A percentile compares a stretch with the other conserved stretches of the same genome.
phyloP scores from a whole-genome alignment of 2,888 invertebrate genomes.

The Platycnemis pennipes region DNA sequence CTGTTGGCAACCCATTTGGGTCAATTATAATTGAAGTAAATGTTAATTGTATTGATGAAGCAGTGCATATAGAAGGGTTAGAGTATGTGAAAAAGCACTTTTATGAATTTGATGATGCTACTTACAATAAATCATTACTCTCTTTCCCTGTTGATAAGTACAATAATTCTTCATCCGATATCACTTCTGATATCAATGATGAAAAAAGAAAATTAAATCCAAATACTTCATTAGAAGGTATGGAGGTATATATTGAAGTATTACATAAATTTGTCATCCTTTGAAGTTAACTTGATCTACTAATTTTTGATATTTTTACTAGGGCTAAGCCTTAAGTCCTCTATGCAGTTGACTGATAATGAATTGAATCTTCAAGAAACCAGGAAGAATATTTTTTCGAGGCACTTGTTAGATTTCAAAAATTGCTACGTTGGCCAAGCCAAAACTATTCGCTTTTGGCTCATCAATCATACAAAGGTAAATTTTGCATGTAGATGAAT shows the following conservation, averaged over 20 bases:
- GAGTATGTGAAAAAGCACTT: slow-evolving; percentile 14
- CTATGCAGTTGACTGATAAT: not conserved
- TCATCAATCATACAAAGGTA: slow-evolving; percentile 25
- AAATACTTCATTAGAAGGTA: not conserved
- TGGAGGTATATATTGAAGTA: not conserved
- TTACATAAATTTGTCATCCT: not conserved
- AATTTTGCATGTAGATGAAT: not conserved
- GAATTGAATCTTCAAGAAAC: not conserved
- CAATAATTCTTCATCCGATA: not conserved
- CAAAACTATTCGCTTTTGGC: not conserved
- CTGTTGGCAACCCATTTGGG: slow-evolving; percentile 18
- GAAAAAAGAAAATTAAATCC: not conserved
- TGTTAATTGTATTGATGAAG: not conserved
- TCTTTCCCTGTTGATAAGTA: not conserved
- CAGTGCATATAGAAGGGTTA: not conserved
- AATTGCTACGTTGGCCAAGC: not conserved
- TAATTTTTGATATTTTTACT: not conserved
- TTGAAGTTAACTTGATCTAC: not conserved
- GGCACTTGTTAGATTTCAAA: slow-evolving; percentile 20
- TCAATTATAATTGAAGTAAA: slow-evolving; percentile 26
- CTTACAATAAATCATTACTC: not conserved
- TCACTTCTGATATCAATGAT: not conserved
- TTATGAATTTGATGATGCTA: not conserved
- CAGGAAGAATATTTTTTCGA: not conserved
- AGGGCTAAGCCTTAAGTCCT: not conserved